Evolutionary conservation across 2,797 vertebrate genomes (phyloP), one percentile per base, ranked within the genome.

Genomic region (Thripadectes ignobilis): DNA sequence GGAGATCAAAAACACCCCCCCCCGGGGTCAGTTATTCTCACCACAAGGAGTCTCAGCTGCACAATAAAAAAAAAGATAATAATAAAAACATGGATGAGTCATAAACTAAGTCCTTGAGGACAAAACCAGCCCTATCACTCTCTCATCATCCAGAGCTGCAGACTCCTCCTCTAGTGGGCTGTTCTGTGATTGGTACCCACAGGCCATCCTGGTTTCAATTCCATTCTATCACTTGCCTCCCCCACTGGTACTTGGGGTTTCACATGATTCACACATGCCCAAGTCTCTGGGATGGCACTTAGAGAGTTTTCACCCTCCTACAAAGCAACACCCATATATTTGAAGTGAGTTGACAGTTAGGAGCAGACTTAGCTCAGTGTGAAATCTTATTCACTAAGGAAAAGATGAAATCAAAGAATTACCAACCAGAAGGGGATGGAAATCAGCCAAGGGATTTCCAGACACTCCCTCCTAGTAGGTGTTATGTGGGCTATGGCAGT

Each of bases 401-500:
- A 75, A 88, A 58, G 61, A 29, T 5, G 8, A 69, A 55, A 51
- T 16, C 41, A 52, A 66, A 77, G 63, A 43, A 36, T 23, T 45
- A 14, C 48, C 78, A 78, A 48, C 13, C 51, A 88, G 66, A 69
- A 62, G 26, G 63, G 32, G 45, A 51, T 59, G 73, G 69, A 91
- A 78, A 86, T 30, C 43, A 78, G 76, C 62, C 84, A 74, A 9
- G 87, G 49, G 57, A 66, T 72, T 75, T 75, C 57, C 68, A 93
- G 81, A 38, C 74, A 5, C 75, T 76, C 48, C 34, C 41, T 78
- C 34, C 22, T 49, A 10, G 27, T 13, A 1, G 1, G 27, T 4
- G 1, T 41, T 24, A 7, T 0, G 0, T 12, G 69, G 58, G 41
- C 62, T 59, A 24, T 0, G 3, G 29, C 12, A 4, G 19, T 8